Conservation (phyloP, 2,113 vertebrate species). For the Malurus elegans region DNA sequence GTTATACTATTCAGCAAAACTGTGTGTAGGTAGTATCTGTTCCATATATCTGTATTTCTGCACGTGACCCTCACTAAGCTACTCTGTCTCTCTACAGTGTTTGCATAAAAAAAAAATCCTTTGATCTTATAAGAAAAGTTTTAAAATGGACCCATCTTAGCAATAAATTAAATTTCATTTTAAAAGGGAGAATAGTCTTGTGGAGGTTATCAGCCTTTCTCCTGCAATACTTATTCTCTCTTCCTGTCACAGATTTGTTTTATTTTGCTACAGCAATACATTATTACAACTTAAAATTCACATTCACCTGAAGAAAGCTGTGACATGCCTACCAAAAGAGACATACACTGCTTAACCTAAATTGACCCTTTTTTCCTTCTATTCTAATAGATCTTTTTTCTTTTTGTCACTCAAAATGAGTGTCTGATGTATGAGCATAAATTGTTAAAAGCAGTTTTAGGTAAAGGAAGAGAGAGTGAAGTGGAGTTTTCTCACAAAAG, state of each 20-base stretch:
- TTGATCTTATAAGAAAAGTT: constrained; percentile 52
- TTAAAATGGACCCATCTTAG: not conserved
- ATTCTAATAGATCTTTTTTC: constrained; percentile 75
- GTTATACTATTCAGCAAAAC: not conserved
- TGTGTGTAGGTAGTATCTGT: not conserved
- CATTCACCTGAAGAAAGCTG: constrained; percentile 55
- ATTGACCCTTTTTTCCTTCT: constrained; percentile 74
- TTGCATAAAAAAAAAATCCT: constrained; percentile 54
- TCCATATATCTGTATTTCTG: constrained; percentile 15
- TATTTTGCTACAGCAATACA: constrained; percentile 25
- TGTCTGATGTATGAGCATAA: constrained; percentile 81
- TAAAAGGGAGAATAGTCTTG: not conserved
- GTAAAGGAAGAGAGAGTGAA: constrained; percentile 85
- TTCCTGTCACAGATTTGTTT: constrained; percentile 40
- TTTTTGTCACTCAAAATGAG: constrained; percentile 86
- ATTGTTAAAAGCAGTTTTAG: constrained; percentile 92
- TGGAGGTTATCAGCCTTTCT: constrained; percentile 46
- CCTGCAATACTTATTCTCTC: not conserved
- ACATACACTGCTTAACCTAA: constrained; percentile 67
- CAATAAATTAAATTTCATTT: constrained; percentile 9
- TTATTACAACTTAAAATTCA: constrained; percentile 47
- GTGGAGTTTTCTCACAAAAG: constrained; percentile 85
- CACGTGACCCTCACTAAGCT: not conserved
- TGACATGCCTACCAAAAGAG: constrained; percentile 53
- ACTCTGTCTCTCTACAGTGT: not conserved